Evolutionary conservation across 2,888 invertebrate species (phyloP).

Genomic region (Dilophus febrilis): DNA sequence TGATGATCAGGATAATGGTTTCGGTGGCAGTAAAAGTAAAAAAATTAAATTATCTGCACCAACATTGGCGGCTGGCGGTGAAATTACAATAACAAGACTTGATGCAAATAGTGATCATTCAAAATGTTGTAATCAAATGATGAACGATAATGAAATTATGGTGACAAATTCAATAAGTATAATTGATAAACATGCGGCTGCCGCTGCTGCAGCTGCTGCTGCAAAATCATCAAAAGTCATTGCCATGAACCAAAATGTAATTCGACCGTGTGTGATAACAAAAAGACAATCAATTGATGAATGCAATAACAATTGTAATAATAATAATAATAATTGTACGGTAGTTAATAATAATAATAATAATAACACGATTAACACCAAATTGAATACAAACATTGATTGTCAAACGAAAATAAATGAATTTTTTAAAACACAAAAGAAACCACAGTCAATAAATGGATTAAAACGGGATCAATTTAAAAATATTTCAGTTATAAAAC

Average conservation of each 20-base stretch:
- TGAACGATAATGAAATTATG: background rate
- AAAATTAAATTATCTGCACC: constrained; percentile 1
- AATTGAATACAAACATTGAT: background rate
- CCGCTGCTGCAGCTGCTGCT: constrained; percentile 4
- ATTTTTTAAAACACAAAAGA: constrained; percentile 71
- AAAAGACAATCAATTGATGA: no score
- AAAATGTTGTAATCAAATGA: background rate
- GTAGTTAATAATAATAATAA: no score
- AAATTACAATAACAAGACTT: background rate
- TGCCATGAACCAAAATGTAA: background rate
- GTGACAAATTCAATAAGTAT: constrained; percentile 1
- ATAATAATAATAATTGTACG: no score
- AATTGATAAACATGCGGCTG: constrained; percentile 6
- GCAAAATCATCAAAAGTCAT: constrained; percentile 4
- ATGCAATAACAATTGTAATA: no score
- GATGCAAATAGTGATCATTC: background rate
- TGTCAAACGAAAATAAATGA: constrained; percentile 68
- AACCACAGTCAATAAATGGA: constrained; percentile 39
- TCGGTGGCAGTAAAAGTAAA: background rate
- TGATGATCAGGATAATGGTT: background rate
- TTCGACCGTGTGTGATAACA: no score
- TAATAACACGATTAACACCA: no score
- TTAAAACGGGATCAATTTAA: constrained; percentile 35
- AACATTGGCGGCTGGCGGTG: background rate
- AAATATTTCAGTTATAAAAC: no score